These are phyloP conservation scores for Drosophila mimetica DNA, from an alignment of 2,888 invertebrate species.

Conservation along the genomic window DNA sequence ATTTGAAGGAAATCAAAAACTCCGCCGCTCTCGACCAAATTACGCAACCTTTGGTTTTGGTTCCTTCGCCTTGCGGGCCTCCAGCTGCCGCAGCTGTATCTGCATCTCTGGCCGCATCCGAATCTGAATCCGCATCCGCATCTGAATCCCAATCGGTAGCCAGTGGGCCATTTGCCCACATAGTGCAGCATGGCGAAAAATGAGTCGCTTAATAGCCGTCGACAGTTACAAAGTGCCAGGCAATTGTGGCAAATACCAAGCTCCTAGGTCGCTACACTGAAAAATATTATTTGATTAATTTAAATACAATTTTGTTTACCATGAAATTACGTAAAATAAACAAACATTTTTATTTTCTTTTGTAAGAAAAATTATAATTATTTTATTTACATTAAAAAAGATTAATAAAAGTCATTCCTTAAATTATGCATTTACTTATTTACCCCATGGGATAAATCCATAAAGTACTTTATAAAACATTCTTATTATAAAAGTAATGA, in stretches of 20 bases:
- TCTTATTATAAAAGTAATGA: too few relatives aligned
- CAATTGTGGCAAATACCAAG: conserved; percentile 79
- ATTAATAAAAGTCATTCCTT: too few relatives aligned
- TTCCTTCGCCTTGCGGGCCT: conserved; percentile 52
- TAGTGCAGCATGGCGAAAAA: conserved; percentile 57
- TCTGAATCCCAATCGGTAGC: conserved; percentile 54
- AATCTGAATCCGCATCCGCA: conserved; percentile 24
- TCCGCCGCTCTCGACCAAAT: conserved; percentile 70
- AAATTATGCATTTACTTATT: too few relatives aligned
- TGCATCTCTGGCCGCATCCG: conserved; percentile 4
- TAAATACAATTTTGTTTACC: neutral
- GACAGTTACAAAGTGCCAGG: conserved; percentile 83
- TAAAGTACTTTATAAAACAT: too few relatives aligned
- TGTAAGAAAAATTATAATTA: too few relatives aligned
- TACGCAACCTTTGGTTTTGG: conserved; percentile 71
- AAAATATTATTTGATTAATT: neutral
- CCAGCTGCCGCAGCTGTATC: conserved; percentile 60
- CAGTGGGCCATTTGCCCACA: conserved; percentile 58
- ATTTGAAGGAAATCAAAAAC: conserved; percentile 81
- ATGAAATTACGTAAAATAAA: too few relatives aligned
- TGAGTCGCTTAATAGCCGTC: conserved; percentile 82
- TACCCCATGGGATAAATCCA: too few relatives aligned
- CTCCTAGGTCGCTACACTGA: conserved; percentile 13
- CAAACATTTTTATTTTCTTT: too few relatives aligned
- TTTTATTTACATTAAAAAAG: neutral